Percentiles rank a stretch among this genome's conserved stretches.
phyloP scores from a whole-genome alignment of 2,113 vertebrate species.

The Channa argus region DNA sequence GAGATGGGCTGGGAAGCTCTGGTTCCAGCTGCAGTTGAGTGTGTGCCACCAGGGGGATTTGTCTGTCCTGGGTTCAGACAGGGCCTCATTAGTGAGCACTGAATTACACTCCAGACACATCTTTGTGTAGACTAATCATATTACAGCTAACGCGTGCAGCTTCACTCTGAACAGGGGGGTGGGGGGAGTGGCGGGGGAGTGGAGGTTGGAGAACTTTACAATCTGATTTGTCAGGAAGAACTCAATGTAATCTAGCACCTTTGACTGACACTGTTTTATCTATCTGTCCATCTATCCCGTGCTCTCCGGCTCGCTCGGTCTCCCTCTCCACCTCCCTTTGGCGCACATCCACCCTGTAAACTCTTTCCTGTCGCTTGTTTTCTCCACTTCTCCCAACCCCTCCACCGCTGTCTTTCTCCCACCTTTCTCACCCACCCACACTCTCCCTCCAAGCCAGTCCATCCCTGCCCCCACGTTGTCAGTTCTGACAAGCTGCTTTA shows the following conservation, averaged over 20 bases:
- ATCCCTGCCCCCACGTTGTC: conserved; percentile 86
- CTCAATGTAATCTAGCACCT: conserved; percentile 86
- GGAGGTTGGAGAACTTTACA: conserved; percentile 78
- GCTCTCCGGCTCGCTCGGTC: conserved; percentile 31
- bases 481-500: conserved; percentile 94
- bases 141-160: conserved; percentile 79
- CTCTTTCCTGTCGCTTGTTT: conserved; percentile 49
- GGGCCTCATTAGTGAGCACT: conserved; percentile 89
- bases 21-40: conserved; percentile 78
- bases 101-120: conserved; percentile 85
- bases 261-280: conserved; percentile 89
- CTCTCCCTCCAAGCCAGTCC: conserved; percentile 55
- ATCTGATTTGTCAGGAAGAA: conserved; percentile 87
- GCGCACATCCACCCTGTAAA: conserved; percentile 17
- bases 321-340: conserved; percentile 17
- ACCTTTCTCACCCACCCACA: conserved; percentile 42
- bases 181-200: background rate
- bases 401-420: conserved; percentile 45
- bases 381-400: conserved; percentile 24
- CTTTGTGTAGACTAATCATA: conserved; percentile 89
- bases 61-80: conserved; percentile 85
- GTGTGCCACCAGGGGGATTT: conserved; percentile 78
- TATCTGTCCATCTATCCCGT: conserved; percentile 79
- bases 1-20: conserved; percentile 8
- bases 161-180: conserved; percentile 56